phyloP scores from a whole-genome alignment of 2,113 vertebrate species.

The Engystomops pustulosus region DNA sequence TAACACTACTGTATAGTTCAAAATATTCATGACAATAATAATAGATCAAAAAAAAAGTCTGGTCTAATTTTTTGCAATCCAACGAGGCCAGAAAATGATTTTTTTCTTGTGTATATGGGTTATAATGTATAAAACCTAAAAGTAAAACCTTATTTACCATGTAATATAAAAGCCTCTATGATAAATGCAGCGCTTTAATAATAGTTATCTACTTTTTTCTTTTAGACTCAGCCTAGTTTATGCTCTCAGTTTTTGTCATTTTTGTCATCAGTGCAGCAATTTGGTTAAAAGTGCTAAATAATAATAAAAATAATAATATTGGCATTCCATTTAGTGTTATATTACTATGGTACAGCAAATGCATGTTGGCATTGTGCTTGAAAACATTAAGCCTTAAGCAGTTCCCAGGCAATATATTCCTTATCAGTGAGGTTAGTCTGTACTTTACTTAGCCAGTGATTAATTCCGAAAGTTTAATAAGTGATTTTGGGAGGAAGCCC shows the following conservation, averaged over 20 bases:
- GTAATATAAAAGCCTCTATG: neutral
- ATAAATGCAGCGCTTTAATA: neutral
- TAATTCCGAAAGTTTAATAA: conserved; percentile 27
- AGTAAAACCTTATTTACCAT: neutral
- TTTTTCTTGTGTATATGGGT: neutral
- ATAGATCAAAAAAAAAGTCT: too few species aligned
- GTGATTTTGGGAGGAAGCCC: conserved; percentile 1
- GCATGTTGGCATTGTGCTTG: neutral
- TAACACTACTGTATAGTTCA: too few species aligned
- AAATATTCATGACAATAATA: too few species aligned
- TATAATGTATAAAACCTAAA: neutral
- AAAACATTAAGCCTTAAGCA: conserved; percentile 5
- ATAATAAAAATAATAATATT: too few species aligned
- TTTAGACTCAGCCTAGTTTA: neutral
- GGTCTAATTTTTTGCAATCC: neutral
- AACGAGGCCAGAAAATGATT: neutral
- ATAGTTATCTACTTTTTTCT: neutral
- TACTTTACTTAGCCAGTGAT: conserved; percentile 14
- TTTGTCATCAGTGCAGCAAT: neutral
- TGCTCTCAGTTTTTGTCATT: neutral
- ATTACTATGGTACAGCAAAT: neutral
- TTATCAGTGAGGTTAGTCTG: conserved; percentile 8
- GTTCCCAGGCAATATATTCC: conserved; percentile 8
- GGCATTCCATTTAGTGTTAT: neutral
- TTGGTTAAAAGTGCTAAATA: neutral